Evolutionary conservation across 2,113 vertebrate species (phyloP).

Genomic region (Oreochromis aureus): DNA sequence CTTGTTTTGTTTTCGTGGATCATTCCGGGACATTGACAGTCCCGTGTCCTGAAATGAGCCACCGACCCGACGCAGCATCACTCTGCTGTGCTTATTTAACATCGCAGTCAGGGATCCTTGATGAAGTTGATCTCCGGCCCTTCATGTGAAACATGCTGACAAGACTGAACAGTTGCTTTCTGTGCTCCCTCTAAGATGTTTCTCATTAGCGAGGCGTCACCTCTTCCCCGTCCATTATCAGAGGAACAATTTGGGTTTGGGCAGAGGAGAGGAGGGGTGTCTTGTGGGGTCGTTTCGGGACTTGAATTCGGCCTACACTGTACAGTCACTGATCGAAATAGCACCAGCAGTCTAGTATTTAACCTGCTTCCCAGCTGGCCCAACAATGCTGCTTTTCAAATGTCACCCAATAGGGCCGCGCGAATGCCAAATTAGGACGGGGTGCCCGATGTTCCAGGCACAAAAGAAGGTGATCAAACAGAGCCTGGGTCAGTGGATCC

Average conservation of each 20-base stretch:
- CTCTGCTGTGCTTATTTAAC: constrained; percentile 9
- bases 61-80: background rate
- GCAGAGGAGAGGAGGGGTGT: background rate
- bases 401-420: background rate
- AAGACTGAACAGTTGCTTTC: background rate
- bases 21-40: background rate
- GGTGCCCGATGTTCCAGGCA: constrained; percentile 32
- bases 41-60: background rate
- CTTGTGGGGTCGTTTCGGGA: constrained; percentile 22
- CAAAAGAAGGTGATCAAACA: constrained; percentile 49
- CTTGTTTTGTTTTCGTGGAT: background rate
- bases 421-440: constrained; percentile 48
- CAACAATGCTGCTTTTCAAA: constrained; percentile 64
- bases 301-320: background rate
- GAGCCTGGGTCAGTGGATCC: constrained; percentile 41
- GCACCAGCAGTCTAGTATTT: background rate
- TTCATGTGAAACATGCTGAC: constrained; percentile 1
- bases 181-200: constrained; percentile 2
- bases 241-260: constrained; percentile 1
- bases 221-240: constrained; percentile 2
- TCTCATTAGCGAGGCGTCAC: constrained; percentile 48
- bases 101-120: background rate
- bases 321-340: background rate
- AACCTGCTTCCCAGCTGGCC: constrained; percentile 39
- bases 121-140: background rate